Evolutionary conservation across 2,113 vertebrate species (phyloP).

Genomic region (Aptenodytes patagonicus): DNA sequence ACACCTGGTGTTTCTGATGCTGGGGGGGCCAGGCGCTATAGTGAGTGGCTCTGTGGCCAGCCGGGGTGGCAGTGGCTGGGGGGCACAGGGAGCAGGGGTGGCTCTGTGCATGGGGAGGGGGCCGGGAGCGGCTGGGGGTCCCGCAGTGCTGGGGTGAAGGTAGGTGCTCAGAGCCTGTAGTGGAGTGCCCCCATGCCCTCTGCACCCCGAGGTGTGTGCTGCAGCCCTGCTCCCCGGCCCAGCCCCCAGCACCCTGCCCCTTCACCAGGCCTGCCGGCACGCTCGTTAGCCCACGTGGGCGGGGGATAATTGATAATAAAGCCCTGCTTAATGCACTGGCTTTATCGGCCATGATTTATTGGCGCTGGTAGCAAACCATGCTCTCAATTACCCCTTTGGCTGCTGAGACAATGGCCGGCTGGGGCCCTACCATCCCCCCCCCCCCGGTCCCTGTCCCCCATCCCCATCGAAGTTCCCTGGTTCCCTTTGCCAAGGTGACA

Average conservation of each 20-base stretch:
- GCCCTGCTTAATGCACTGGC: constrained; percentile 67
- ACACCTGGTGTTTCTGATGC: not conserved
- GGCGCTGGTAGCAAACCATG: constrained; percentile 33
- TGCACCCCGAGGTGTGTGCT: not conserved
- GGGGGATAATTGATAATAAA: constrained; percentile 78
- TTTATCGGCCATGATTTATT: constrained; percentile 72
- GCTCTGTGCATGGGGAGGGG: not conserved
- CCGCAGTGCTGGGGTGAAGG: not conserved
- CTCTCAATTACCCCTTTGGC: constrained; percentile 58
- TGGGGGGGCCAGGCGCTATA: fast-evolving
- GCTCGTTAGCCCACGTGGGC: not conserved
- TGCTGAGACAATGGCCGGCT: not conserved
- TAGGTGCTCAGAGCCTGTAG: fast-evolving
- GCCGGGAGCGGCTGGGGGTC: not conserved
- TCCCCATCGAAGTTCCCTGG: not conserved
- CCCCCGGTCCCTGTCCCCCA: not conserved
- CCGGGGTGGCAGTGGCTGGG: not conserved
- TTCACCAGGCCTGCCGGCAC: not conserved
- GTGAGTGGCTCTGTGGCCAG: not conserved
- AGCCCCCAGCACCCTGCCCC: not conserved
- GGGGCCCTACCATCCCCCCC: not conserved
- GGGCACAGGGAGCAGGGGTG: not conserved
- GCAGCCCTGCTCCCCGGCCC: not conserved
- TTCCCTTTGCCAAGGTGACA: constrained; percentile 63
- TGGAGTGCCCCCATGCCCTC: not conserved